A percentile compares a stretch with the other conserved stretches of the same genome.
These are phyloP conservation scores for Hydrozoanthus gracilis DNA, from an alignment of 92 coral and sea anemone species.

Conservation along the genomic window DNA sequence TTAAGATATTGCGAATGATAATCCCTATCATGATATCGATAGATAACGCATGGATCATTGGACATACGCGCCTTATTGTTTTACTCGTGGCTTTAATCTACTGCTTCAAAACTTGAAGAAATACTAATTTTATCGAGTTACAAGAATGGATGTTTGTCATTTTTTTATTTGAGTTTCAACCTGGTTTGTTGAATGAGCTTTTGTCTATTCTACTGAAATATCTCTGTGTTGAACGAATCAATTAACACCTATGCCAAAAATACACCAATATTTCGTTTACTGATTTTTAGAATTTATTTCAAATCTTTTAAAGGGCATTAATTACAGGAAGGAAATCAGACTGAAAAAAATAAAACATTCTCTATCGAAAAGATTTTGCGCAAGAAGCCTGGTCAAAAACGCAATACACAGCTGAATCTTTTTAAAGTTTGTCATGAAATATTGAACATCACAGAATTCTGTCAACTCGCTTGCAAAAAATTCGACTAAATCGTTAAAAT, in stretches of 20 bases:
- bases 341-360: not conserved
- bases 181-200: not conserved
- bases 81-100: not conserved
- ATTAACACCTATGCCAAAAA: not conserved
- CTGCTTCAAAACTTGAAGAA: not conserved
- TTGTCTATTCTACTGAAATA: not conserved
- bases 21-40: no score
- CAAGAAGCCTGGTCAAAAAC: no score
- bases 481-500: no score
- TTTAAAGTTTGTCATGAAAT: no score
- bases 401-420: no score
- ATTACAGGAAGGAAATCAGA: not conserved
- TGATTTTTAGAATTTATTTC: not conserved
- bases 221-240: not conserved
- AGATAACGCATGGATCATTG: not conserved
- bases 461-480: no score
- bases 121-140: not conserved
- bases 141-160: not conserved
- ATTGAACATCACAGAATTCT: no score
- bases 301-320: not conserved
- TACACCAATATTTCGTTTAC: not conserved
- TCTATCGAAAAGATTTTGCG: no score
- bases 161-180: not conserved
- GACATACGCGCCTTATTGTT: not conserved
- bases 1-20: conserved; percentile 20